Base-by-base conservation (phyloP, 2,797 vertebrate species). In the Chrosomus eos region DNA sequence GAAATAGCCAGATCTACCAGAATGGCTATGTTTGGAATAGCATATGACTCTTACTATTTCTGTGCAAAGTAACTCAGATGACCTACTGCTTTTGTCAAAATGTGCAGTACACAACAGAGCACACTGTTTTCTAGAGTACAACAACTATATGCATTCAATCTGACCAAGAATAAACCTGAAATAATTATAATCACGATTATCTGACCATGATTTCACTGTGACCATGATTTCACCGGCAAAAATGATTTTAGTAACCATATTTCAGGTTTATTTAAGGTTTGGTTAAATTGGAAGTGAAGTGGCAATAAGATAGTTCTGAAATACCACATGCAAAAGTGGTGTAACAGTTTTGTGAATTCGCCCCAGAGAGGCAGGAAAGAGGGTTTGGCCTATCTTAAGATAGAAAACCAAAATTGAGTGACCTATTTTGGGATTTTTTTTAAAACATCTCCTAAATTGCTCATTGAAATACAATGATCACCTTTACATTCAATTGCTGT, bases 401-500 rank as follows among this genome's bases (percentile, higher is more conserved):
- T 83, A 48, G 88, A 90, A 87, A 87, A 81, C 73, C 75, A 77
- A 77, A 77, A 77, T 77, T 77, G 36, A 77, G 16, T 77, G 83
- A 87, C 68, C 31, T 76, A 83, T 53, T 90, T 88, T 81, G 77
- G 87, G 72, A 87, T 55, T 80, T 66, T 60, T 88, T 88, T 77
- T 14, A 48, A 48, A 72, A 90, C 88, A 78, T 80, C 88, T 83
- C 87, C 81, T 88, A 86, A 88, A 88, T 91, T 45, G 85, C 83
- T 84, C 82, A 88, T 88, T 87, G 88, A 81, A 89, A 90, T 88
- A 67, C 88, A 91, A 91, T 91, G 89, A 90, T 80, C 40, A 36
- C 45, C 36, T 66, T 83, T 86, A 84, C n/a, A 81, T 26, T 70
- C 48, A 79, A 81, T 88, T 85, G 88, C 80, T 72, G 26, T 62